Evolutionary conservation across 2,113 vertebrate species (phyloP).

Genomic region (Rhadina sibilatrix): DNA sequence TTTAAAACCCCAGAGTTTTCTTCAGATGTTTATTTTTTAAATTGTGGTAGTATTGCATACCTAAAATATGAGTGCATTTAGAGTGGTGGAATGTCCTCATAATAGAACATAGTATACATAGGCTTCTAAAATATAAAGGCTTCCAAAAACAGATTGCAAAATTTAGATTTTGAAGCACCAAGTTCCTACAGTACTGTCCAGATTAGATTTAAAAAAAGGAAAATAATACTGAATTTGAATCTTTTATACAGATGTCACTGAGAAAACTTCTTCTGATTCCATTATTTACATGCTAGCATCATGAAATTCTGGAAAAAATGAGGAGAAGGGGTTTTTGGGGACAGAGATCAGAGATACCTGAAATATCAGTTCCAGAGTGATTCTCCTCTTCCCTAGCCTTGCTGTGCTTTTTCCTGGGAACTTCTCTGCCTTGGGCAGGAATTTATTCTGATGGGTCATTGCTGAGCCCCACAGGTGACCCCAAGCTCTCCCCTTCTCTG

Average conservation of each 20-base stretch:
- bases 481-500: background rate
- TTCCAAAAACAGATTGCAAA: background rate
- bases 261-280: background rate
- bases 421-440: background rate
- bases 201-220: background rate
- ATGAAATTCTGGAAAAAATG: background rate
- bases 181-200: background rate
- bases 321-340: background rate
- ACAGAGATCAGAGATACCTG: background rate
- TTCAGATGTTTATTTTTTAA: conserved; percentile 2
- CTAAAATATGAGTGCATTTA: background rate
- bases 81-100: background rate
- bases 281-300: background rate
- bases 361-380: background rate
- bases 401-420: background rate
- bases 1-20: background rate
- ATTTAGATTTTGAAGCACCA: background rate
- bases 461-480: background rate
- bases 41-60: background rate
- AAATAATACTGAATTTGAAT: background rate
- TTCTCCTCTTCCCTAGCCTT: background rate
- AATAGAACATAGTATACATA: background rate
- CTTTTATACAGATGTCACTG: background rate
- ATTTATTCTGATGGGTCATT: background rate
- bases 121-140: background rate